These are phyloP conservation scores for Cairina moschata DNA, from an alignment of 2,113 vertebrate genomes.

Conservation along the genomic window DNA sequence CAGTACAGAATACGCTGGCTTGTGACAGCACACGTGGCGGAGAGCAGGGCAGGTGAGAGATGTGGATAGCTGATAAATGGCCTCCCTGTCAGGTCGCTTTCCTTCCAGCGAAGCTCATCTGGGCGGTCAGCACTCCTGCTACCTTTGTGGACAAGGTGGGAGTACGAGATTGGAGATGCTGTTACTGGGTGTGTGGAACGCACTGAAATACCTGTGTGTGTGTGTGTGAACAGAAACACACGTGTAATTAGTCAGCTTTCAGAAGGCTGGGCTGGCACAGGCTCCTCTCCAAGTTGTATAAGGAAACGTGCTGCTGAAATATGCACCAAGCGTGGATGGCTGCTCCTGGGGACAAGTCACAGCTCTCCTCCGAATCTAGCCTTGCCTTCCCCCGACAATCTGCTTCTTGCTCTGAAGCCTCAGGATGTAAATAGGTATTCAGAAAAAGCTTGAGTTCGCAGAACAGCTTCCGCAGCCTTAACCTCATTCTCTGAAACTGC, in stretches of 20 bases:
- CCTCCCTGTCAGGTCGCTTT: background rate
- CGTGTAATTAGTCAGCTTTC: background rate
- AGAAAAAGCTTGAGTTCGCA: background rate
- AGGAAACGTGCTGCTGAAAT: background rate
- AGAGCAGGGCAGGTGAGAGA: background rate
- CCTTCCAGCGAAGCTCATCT: background rate
- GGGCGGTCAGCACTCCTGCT: background rate
- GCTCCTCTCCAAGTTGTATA: background rate
- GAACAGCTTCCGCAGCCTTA: background rate
- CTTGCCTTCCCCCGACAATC: fast-evolving
- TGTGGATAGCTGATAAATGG: background rate
- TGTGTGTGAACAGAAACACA: background rate
- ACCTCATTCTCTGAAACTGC: background rate
- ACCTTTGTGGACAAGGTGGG: background rate
- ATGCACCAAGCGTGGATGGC: background rate
- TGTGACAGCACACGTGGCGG: background rate
- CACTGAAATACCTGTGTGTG: fast-evolving
- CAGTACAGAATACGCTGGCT: background rate
- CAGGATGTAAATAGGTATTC: background rate
- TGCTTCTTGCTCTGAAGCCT: background rate
- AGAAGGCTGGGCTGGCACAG: background rate
- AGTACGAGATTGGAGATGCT: background rate
- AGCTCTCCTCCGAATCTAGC: background rate
- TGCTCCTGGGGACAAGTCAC: background rate
- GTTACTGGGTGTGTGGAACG: background rate